Evolutionary conservation across 2,797 vertebrate species (phyloP).

Genomic region (Huso huso): DNA sequence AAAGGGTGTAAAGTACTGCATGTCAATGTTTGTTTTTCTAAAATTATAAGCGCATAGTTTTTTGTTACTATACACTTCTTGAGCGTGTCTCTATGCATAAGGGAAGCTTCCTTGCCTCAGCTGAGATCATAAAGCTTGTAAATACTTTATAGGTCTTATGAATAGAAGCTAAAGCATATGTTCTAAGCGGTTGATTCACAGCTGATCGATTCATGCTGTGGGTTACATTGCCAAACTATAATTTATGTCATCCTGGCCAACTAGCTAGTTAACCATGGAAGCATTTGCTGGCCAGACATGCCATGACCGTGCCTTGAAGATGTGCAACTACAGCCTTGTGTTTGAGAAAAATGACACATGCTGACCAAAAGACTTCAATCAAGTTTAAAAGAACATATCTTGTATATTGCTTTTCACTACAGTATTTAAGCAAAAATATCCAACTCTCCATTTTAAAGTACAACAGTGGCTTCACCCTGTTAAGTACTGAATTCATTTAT

Average conservation of each 20-base stretch:
- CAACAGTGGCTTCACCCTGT: background rate
- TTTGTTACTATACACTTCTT: background rate
- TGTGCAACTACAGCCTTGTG: background rate
- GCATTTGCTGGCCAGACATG: background rate
- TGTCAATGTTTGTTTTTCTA: too few species aligned
- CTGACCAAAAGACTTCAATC: background rate
- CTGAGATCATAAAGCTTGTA: too few species aligned
- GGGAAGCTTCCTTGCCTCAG: too few species aligned
- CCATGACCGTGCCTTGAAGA: background rate
- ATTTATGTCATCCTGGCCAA: too few species aligned
- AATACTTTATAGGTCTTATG: too few species aligned
- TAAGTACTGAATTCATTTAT: constrained; percentile 3
- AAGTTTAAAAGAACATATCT: background rate
- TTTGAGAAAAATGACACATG: background rate
- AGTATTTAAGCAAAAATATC: background rate
- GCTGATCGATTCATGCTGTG: too few species aligned
- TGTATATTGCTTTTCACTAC: too few species aligned
- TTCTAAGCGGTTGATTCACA: too few species aligned
- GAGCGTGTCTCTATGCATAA: too few species aligned
- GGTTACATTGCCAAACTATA: too few species aligned
- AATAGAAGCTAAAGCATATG: too few species aligned
- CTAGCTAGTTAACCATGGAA: background rate
- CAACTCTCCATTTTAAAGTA: background rate
- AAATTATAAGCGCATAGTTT: background rate
- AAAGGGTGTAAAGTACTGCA: background rate